Base-by-base conservation (phyloP, 1,140 invertebrate species). In the Orussus abietinus region DNA sequence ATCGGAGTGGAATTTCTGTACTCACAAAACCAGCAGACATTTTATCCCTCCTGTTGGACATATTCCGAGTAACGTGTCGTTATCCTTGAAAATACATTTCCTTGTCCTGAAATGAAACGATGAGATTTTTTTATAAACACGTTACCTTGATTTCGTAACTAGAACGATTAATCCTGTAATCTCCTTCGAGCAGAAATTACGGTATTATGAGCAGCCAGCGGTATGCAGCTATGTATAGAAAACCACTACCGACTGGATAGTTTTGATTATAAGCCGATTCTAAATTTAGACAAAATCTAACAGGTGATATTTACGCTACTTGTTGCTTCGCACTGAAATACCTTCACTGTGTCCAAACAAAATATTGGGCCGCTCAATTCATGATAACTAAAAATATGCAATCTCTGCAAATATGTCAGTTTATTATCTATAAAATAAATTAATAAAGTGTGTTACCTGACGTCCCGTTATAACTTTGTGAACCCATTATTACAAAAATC, bases 11-110 rank as follows among this genome's bases (percentile, higher is more conserved):
- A 29, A 36, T 38, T 42, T 13, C 15, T 35, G 12, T 49, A 59
- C 59, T 62, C 48, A 62, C 59, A 49, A 62, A 59, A 20, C 57
- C 55, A 31, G 36, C 10, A 1, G 59, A 41, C 20, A 52, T 32
- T 56, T 59, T 62, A 30, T 62, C 59, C 39, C 51, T 62, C 49
- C 55, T 55, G 29, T 51, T 59, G 12, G 59, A 46, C 59, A 62
- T 62, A 41, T 49, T 36, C 42, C 21, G 13, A 19, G 21, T 37
- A 22, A 14, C 4, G 13, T 4, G 39, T 18, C 11, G 35, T 50
- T 50, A 51, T 44, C 48, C 37, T 22, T 39, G 25, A 13, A 11
- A 13, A 32, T 22, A 25, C 47, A 55, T 55, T 26, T 35, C 44
- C 35, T 6, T 46, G 7, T 15, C 10, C 11, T 30, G 12, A 40